Evolutionary conservation across 2,888 invertebrate genomes (phyloP).

Genomic region (Protodeltote pygarga): DNA sequence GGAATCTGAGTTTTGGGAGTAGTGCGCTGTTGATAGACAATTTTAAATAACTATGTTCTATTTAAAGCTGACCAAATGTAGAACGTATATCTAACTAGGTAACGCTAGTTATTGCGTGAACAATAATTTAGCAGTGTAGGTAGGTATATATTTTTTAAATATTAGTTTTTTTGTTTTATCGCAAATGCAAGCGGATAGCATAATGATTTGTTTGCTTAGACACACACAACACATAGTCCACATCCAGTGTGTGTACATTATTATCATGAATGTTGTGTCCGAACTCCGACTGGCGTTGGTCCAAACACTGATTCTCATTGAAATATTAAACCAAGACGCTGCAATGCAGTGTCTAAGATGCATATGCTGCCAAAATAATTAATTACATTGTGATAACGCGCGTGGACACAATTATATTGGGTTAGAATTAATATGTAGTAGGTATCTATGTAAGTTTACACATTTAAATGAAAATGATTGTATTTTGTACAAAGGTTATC

Average conservation of each 20-base stretch:
- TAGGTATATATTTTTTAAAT: slow-evolving; percentile 4
- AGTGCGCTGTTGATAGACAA: slow-evolving; percentile 2
- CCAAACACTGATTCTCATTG: slow-evolving; percentile 83
- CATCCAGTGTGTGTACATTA: slow-evolving; percentile 41
- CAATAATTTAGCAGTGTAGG: slow-evolving; percentile 11
- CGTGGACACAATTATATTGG: no score
- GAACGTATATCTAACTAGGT: slow-evolving; percentile 3
- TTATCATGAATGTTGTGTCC: slow-evolving; percentile 51
- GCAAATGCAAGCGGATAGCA: not conserved
- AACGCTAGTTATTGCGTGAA: slow-evolving; percentile 6
- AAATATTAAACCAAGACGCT: slow-evolving; percentile 85
- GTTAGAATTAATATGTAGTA: no score
- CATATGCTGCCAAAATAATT: slow-evolving; percentile 68
- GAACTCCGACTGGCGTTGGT: slow-evolving; percentile 70
- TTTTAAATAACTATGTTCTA: slow-evolving; percentile 4
- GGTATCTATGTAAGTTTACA: no score
- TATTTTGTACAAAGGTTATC: slow-evolving; percentile 11
- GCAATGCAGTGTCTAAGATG: slow-evolving; percentile 76
- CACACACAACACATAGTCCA: slow-evolving; percentile 1
- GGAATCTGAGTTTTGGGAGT: slow-evolving; percentile 10
- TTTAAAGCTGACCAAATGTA: slow-evolving; percentile 11
- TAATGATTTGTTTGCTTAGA: slow-evolving; percentile 30
- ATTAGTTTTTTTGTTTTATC: slow-evolving; percentile 23
- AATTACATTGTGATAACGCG: slow-evolving; percentile 31
- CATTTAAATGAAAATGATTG: slow-evolving; percentile 6